Conservation (phyloP, 2,113 vertebrate genomes). For the Apus apus region DNA sequence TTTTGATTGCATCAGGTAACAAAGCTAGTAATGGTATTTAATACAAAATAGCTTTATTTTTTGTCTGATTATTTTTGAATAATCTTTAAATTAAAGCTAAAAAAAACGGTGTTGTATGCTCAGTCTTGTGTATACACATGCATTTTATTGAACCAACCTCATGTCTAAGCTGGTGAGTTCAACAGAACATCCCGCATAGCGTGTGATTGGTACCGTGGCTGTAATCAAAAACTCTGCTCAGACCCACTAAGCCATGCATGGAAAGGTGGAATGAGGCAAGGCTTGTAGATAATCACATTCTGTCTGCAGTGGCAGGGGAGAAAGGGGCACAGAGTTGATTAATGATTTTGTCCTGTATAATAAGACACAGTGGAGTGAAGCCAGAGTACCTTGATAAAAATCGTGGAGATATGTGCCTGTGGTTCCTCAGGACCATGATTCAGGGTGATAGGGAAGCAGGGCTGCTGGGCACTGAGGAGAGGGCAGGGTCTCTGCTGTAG, state of each 20-base stretch:
- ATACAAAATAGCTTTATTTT: neutral
- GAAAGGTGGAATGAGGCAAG: neutral
- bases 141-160: neutral
- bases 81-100: neutral
- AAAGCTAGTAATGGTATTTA: neutral
- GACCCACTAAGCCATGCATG: neutral
- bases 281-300: neutral
- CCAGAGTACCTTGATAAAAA: neutral
- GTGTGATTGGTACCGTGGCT: neutral
- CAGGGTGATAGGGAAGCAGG: neutral
- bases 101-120: neutral
- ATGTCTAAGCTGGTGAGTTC: neutral
- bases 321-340: neutral
- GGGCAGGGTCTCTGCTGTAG: rapidly evolving
- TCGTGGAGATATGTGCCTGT: neutral
- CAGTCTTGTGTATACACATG: neutral
- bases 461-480: neutral
- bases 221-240: neutral
- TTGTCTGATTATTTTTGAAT: neutral
- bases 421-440: neutral
- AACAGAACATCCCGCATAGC: neutral
- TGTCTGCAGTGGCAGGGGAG: neutral
- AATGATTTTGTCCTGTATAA: neutral
- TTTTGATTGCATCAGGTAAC: neutral
- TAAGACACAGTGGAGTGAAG: neutral